Conservation (phyloP, 64 coral and sea anemone species). For the Cladopsammia gracilis region DNA sequence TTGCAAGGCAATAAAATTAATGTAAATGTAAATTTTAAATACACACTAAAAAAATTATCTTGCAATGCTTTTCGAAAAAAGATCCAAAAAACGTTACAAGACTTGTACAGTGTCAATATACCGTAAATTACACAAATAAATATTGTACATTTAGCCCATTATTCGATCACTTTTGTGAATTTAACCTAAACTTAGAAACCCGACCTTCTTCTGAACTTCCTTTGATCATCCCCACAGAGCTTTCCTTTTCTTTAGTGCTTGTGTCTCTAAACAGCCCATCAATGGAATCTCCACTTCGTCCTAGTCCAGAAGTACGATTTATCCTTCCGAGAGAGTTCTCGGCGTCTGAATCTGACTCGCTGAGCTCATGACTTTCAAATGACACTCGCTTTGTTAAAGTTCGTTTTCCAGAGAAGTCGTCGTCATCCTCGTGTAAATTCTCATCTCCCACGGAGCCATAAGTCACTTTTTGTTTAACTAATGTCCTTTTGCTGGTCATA, state of each 20-base stretch:
- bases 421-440: slow-evolving; percentile 14
- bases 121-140: too few species aligned
- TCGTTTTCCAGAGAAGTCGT: slow-evolving; percentile 5
- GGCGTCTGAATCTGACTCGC: slow-evolving; percentile 58
- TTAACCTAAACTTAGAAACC: background rate
- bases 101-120: too few species aligned
- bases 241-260: background rate
- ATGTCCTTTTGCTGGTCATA: slow-evolving; percentile 32
- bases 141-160: too few species aligned
- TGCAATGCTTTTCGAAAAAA: too few species aligned
- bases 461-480: slow-evolving; percentile 65
- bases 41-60: too few species aligned
- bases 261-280: slow-evolving; percentile 34
- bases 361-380: slow-evolving; percentile 31
- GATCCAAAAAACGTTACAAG: too few species aligned
- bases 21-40: too few species aligned
- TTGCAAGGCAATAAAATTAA: too few species aligned
- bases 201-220: background rate
- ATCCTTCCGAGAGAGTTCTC: slow-evolving; percentile 65
- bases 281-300: background rate
- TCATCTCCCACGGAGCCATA: background rate
- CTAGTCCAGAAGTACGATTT: slow-evolving; percentile 21
- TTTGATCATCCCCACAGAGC: background rate
- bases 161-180: too few species aligned
- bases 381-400: slow-evolving; percentile 48